Conservation (phyloP, 2,888 invertebrate species). For the Zygothrica quintamaculata region DNA sequence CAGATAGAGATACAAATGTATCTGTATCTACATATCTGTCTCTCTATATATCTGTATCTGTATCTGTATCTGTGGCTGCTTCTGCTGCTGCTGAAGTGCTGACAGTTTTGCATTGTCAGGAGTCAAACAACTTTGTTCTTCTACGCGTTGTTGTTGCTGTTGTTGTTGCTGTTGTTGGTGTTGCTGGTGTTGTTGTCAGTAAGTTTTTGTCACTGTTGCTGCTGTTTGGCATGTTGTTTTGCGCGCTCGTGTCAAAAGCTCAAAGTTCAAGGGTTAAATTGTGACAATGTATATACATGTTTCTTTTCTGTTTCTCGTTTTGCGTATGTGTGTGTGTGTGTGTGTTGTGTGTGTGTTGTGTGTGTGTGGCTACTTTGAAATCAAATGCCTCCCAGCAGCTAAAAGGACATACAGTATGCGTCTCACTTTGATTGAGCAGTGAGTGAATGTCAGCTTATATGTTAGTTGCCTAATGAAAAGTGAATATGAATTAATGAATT, state of each 20-base stretch:
- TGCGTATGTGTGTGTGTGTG: conserved; percentile 5
- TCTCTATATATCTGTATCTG: conserved; percentile 13
- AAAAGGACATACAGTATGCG: conserved; percentile 27
- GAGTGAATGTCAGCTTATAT: conserved; percentile 26
- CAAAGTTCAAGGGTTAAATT: conserved; percentile 76
- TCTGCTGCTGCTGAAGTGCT: conserved; percentile 38
- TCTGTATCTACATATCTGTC: conserved; percentile 9
- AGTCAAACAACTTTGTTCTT: conserved; percentile 73
- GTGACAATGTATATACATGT: conserved; percentile 45
- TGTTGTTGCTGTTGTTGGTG: too few relatives aligned
- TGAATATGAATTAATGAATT: too few relatives aligned
- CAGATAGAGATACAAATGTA: conserved; percentile 23
- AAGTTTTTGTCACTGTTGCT: conserved; percentile 52
- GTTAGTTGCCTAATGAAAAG: too few relatives aligned
- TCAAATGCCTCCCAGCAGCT: conserved; percentile 19
- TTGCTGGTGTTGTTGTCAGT: conserved; percentile 41
- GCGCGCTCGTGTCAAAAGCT: conserved; percentile 63
- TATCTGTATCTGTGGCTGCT: conserved; percentile 16
- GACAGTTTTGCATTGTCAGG: conserved; percentile 77
- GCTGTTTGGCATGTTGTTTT: conserved; percentile 18
- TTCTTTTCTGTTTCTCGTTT: too few relatives aligned
- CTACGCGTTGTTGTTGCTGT: conserved; percentile 45
- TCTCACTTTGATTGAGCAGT: conserved; percentile 34
- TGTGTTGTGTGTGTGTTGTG: conserved; percentile 7
- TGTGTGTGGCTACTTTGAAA: conserved; percentile 11